Conservation (phyloP, 2,888 invertebrate species). For the Eristalinus sepulchralis region DNA sequence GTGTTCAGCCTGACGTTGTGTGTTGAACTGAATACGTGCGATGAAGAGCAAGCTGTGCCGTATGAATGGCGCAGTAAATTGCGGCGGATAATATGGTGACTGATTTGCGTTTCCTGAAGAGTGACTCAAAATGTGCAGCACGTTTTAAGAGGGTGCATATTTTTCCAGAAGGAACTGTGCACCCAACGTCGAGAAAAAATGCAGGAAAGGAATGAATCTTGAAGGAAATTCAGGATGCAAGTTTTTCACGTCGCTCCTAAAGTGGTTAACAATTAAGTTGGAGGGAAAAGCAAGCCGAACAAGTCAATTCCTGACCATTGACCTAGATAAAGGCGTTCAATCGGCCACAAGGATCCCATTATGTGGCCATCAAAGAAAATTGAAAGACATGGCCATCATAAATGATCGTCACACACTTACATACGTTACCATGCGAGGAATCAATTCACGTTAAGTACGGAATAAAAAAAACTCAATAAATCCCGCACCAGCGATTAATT, state of each 20-base stretch:
- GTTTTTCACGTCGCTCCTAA: too few species aligned
- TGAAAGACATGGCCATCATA: constrained; percentile 58
- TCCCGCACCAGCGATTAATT: constrained; percentile 27
- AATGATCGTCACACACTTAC: background rate
- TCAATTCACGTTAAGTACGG: constrained; percentile 39
- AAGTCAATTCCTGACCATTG: background rate
- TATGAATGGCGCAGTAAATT: background rate
- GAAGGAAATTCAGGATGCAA: too few species aligned
- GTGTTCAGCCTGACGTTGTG: background rate
- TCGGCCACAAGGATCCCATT: constrained; percentile 17
- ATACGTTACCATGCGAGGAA: constrained; percentile 20
- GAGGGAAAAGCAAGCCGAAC: too few species aligned
- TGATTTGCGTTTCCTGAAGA: too few species aligned
- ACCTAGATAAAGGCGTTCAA: background rate
- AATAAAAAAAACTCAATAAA: constrained; percentile 28
- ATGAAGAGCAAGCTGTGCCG: background rate
- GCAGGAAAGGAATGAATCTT: too few species aligned
- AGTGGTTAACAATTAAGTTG: too few species aligned
- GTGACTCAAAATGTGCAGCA: too few species aligned
- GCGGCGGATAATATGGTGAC: background rate
- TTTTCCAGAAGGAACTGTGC: too few species aligned
- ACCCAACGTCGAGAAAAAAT: too few species aligned
- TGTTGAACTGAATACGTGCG: background rate
- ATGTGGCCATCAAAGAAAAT: constrained; percentile 42
- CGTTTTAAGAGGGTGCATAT: too few species aligned